These are phyloP conservation scores for Tromatobia lineatoria DNA, from an alignment of 2,888 invertebrate species.

Conservation along the genomic window DNA sequence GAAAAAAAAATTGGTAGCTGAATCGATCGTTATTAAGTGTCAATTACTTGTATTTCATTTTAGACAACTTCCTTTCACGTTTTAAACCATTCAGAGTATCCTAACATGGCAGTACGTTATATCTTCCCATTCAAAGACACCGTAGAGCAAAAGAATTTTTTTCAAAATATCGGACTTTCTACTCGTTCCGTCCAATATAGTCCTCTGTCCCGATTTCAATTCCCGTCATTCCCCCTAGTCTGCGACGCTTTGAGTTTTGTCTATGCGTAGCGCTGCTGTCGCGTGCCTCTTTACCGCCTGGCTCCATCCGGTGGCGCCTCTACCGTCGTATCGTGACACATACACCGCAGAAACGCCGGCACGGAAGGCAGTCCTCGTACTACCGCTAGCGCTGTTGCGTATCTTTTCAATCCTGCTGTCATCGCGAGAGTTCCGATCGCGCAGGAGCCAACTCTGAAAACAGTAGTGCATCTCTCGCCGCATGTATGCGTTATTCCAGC, in stretches of 20 bases:
- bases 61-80: too few relatives aligned
- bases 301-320: conserved; percentile 6
- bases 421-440: conserved; percentile 43
- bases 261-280: neutral
- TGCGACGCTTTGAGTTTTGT: neutral
- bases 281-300: neutral
- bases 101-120: too few relatives aligned
- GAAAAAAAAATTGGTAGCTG: too few relatives aligned
- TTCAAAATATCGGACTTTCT: too few relatives aligned
- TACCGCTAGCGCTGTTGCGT: conserved; percentile 16
- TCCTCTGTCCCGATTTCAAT: too few relatives aligned
- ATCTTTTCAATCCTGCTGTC: conserved; percentile 29
- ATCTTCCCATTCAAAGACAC: too few relatives aligned
- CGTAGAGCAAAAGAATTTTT: too few relatives aligned
- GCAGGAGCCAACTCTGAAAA: conserved; percentile 33
- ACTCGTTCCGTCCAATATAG: too few relatives aligned
- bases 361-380: conserved; percentile 56
- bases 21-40: too few relatives aligned
- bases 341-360: conserved; percentile 58
- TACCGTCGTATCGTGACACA: conserved; percentile 33
- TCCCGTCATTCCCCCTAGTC: too few relatives aligned
- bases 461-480: neutral
- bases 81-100: too few relatives aligned
- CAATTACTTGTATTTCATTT: too few relatives aligned
- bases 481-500: neutral